Conservation (phyloP, 2,113 vertebrate genomes). For the Reinhardtius hippoglossoides region DNA sequence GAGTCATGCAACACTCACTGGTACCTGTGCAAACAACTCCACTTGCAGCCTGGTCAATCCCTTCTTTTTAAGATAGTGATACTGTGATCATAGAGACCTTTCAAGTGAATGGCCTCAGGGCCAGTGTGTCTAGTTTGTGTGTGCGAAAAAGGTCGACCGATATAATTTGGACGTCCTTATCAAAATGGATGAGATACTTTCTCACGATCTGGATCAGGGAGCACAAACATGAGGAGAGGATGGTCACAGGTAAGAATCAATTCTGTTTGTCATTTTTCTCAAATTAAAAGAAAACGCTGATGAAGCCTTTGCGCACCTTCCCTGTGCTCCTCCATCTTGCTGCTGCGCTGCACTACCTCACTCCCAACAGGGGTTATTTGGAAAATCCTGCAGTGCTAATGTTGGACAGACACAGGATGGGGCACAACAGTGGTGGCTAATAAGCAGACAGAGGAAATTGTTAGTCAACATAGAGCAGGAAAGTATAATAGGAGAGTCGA, state of each 20-base stretch:
- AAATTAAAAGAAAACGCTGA: not conserved
- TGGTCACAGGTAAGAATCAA: constrained; percentile 11
- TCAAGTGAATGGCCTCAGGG: constrained; percentile 78
- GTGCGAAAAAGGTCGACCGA: constrained; percentile 65
- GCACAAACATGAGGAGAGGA: constrained; percentile 1
- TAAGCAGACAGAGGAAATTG: constrained; percentile 19
- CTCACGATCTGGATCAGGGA: constrained; percentile 45
- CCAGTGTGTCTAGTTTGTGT: constrained; percentile 42
- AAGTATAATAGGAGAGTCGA: constrained; percentile 31
- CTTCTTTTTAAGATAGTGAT: constrained; percentile 79
- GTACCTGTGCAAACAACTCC: constrained; percentile 88
- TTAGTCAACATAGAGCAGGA: constrained; percentile 22
- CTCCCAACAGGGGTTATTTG: constrained; percentile 46
- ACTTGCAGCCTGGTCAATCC: constrained; percentile 71
- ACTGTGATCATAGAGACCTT: constrained; percentile 77
- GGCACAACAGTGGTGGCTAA: constrained; percentile 18
- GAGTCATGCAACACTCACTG: constrained; percentile 13
- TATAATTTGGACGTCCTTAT: constrained; percentile 76
- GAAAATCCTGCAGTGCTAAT: constrained; percentile 34
- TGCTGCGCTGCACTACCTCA: not conserved
- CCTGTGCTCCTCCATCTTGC: not conserved
- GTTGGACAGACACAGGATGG: constrained; percentile 17
- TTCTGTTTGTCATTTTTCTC: not conserved
- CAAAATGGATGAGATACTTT: constrained; percentile 82
- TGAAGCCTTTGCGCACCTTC: not conserved